Percentiles rank a stretch among this genome's conserved stretches.
These are phyloP conservation scores for Tyria jacobaeae DNA, from an alignment of 2,888 invertebrate genomes.

Conservation along the genomic window DNA sequence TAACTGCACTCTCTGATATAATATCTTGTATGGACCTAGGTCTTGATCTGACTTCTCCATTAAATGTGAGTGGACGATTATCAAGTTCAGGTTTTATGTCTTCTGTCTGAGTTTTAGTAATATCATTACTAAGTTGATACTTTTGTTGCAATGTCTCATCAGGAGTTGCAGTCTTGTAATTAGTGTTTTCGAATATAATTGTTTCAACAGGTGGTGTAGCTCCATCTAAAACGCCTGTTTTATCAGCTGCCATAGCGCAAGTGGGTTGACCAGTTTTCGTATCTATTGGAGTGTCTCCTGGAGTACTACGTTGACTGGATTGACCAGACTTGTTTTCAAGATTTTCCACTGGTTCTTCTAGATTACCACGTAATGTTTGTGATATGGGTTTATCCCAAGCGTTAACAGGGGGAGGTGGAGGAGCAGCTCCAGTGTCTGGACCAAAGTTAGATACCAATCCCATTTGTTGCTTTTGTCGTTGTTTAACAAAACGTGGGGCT, in stretches of 20 bases:
- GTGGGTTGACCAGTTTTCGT: slow-evolving; percentile 63
- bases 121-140: slow-evolving; percentile 79
- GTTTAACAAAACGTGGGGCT: slow-evolving; percentile 92
- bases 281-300: slow-evolving; percentile 72
- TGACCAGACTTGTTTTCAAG: slow-evolving; percentile 74
- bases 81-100: slow-evolving; percentile 85
- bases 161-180: slow-evolving; percentile 92
- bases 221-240: slow-evolving; percentile 89
- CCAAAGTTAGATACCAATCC: slow-evolving; percentile 75
- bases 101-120: slow-evolving; percentile 79
- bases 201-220: slow-evolving; percentile 94
- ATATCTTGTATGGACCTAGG: slow-evolving; percentile 81
- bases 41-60: slow-evolving; percentile 77
- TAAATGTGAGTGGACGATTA: slow-evolving; percentile 69
- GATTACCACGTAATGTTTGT: slow-evolving; percentile 88
- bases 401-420: slow-evolving; percentile 91
- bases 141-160: slow-evolving; percentile 89
- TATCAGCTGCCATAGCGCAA: slow-evolving; percentile 74
- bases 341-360: slow-evolving; percentile 70
- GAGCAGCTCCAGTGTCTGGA: slow-evolving; percentile 85
- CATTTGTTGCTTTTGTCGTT: slow-evolving; percentile 87
- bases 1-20: slow-evolving; percentile 74
- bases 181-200: slow-evolving; percentile 96
- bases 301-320: slow-evolving; percentile 80
- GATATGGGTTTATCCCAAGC: slow-evolving; percentile 96